phyloP scores from a whole-genome alignment of 2,888 invertebrate genomes.

The Acleris sparsana region DNA sequence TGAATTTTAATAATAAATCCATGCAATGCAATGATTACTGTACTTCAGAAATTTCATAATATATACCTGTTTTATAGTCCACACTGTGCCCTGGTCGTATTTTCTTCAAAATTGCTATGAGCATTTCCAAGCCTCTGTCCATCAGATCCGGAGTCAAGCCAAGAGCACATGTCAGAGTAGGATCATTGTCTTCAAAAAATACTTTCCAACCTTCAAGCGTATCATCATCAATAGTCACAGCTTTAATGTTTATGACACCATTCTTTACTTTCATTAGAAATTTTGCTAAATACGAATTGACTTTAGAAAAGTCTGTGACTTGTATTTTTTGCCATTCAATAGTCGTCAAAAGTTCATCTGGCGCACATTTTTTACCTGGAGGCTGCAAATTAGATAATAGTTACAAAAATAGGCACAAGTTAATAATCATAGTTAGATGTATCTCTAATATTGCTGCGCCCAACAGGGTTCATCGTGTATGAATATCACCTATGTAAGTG shows the following conservation, averaged over 20 bases:
- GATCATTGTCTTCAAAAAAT: constrained; percentile 60
- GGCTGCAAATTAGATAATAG: constrained; percentile 47
- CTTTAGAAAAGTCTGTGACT: constrained; percentile 86
- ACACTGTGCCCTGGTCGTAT: constrained; percentile 64
- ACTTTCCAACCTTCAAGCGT: constrained; percentile 53
- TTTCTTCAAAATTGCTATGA: constrained; percentile 54
- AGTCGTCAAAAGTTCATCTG: constrained; percentile 68
- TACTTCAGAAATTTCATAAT: no score
- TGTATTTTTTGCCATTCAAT: constrained; percentile 88
- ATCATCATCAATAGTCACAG: constrained; percentile 47
- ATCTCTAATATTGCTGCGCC: no score
- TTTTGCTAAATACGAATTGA: constrained; percentile 73
- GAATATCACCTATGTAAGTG: no score
- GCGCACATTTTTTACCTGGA: constrained; percentile 52
- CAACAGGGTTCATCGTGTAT: no score
- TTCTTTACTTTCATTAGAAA: constrained; percentile 52
- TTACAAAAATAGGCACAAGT: background rate
- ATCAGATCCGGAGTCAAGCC: constrained; percentile 55
- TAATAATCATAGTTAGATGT: background rate
- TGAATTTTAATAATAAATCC: constrained; percentile 16
- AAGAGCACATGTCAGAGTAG: constrained; percentile 66
- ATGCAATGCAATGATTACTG: no score
- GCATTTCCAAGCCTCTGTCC: constrained; percentile 60
- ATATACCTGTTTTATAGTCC: constrained; percentile 64
- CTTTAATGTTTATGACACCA: constrained; percentile 51